phyloP scores from a whole-genome alignment of 2,797 vertebrate genomes.

The Coregonus ussuriensis region DNA sequence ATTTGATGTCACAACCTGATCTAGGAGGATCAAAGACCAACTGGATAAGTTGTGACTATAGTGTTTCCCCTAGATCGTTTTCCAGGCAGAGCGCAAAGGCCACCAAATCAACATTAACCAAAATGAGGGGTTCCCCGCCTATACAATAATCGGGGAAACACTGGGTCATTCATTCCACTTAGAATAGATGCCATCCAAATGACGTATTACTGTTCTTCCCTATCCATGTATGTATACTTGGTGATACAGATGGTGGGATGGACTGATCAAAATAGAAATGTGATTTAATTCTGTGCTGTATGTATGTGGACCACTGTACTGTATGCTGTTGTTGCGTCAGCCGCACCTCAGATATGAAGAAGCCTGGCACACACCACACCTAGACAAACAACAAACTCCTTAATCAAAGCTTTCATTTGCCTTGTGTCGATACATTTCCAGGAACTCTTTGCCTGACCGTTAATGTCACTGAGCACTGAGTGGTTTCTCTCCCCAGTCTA shows the following conservation, averaged over 20 bases:
- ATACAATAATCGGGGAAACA: background rate
- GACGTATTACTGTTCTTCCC: background rate
- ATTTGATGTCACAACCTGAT: conserved; percentile 8
- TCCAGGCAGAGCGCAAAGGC: background rate
- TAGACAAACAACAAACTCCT: background rate
- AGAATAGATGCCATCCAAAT: background rate
- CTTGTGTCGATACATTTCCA: conserved; percentile 4
- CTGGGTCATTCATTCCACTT: background rate
- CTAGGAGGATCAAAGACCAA: conserved; percentile 16
- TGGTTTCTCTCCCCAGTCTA: conserved; percentile 26
- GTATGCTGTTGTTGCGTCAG: background rate
- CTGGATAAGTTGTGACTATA: background rate
- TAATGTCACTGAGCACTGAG: conserved; percentile 17
- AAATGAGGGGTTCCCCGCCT: background rate
- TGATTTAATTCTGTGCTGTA: background rate
- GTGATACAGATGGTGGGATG: background rate
- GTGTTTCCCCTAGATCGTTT: background rate
- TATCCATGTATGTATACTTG: background rate
- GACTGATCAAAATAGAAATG: background rate
- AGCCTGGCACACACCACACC: background rate
- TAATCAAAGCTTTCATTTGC: background rate
- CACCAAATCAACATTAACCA: background rate
- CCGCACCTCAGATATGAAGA: background rate
- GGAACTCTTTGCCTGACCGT: conserved; percentile 6
- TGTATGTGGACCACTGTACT: background rate